Percentiles rank a stretch among this genome's conserved stretches.
phyloP scores from a whole-genome alignment of 2,113 vertebrate species.

The Bubo blakistoni region DNA sequence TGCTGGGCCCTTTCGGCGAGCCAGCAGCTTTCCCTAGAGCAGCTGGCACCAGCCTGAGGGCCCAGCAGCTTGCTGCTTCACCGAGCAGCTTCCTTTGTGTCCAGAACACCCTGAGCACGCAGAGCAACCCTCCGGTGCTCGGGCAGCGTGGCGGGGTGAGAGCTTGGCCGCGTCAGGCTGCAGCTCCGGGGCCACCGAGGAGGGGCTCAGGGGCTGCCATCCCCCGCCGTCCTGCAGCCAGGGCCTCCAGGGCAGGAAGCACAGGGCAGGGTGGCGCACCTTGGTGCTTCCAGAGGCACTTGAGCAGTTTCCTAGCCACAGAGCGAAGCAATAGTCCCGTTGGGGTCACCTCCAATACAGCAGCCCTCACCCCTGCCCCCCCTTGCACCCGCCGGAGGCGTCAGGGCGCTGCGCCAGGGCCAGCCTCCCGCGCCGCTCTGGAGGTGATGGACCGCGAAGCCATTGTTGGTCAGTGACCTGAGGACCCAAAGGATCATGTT shows the following conservation, averaged over 20 bases:
- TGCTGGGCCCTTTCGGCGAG: background rate
- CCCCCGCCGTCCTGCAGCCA: rapidly evolving
- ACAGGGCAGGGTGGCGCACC: background rate
- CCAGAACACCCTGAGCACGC: background rate
- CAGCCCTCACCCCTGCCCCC: background rate
- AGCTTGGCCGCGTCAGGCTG: background rate
- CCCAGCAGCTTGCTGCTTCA: background rate
- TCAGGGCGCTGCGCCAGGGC: background rate
- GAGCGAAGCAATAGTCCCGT: background rate
- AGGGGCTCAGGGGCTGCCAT: too few relatives aligned
- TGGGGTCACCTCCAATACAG: background rate
- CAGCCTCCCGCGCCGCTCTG: background rate
- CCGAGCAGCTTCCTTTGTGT: background rate
- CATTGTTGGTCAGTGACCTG: conserved; percentile 9
- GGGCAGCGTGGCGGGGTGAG: rapidly evolving
- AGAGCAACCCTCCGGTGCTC: background rate
- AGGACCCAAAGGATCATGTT: background rate
- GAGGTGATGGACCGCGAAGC: background rate
- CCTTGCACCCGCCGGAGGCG: background rate
- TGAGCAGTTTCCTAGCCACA: background rate
- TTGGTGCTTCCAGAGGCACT: background rate
- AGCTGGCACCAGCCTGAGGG: background rate
- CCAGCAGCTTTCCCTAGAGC: background rate
- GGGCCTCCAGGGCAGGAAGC: background rate
- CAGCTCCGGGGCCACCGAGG: background rate